Conservation (phyloP, 2,888 invertebrate species). For the Cryptops parisi region DNA sequence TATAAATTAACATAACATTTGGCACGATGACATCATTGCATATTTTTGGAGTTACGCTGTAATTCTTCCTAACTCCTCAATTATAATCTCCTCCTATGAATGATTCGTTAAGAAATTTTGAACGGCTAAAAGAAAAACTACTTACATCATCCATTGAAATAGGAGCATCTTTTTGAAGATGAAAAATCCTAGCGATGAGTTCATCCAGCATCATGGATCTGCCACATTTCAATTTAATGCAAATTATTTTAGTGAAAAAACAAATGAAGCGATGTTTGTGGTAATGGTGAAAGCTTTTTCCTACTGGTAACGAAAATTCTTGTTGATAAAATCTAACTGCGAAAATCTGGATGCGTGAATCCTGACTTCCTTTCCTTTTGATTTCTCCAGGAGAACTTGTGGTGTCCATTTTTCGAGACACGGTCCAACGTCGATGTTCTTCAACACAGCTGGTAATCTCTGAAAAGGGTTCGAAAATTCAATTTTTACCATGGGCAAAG, state of each 20-base stretch:
- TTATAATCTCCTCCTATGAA: no score
- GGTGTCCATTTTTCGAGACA: conserved; percentile 36
- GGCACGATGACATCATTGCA: no score
- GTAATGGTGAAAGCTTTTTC: neutral
- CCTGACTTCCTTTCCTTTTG: conserved; percentile 33
- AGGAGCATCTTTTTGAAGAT: no score
- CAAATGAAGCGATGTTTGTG: conserved; percentile 1
- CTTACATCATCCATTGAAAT: no score
- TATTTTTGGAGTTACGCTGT: no score
- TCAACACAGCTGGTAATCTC: conserved; percentile 32
- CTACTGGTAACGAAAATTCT: conserved; percentile 39
- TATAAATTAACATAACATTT: no score
- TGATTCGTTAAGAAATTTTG: no score
- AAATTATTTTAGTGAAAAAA: neutral
- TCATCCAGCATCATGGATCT: conserved; percentile 35
- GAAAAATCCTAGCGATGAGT: no score
- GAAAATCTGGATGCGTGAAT: conserved; percentile 35
- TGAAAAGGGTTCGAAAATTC: conserved; percentile 3
- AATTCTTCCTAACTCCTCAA: no score
- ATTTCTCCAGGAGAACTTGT: conserved; percentile 32
- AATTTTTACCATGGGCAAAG: neutral
- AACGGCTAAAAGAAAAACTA: no score
- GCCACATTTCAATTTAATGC: conserved; percentile 1
- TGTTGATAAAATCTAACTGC: conserved; percentile 37
- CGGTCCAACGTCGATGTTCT: conserved; percentile 34